phyloP scores from a whole-genome alignment of 1,140 invertebrate genomes.

The Homarus americanus region DNA sequence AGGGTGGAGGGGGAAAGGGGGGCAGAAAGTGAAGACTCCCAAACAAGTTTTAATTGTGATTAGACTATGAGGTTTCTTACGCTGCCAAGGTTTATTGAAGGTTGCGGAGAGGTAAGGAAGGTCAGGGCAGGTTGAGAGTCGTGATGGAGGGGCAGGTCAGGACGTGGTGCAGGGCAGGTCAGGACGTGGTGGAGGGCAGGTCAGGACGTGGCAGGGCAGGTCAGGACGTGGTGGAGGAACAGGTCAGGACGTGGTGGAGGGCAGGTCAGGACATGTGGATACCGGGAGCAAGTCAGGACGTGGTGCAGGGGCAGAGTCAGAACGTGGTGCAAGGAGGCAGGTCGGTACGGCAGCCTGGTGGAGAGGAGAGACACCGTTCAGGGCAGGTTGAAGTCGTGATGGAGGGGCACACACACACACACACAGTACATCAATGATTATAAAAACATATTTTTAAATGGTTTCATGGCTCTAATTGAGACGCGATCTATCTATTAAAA shows the following conservation, averaged over 20 bases:
- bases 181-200: not conserved
- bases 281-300: not conserved
- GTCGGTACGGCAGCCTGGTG: not conserved
- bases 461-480: too few relatives aligned
- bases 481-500: too few relatives aligned
- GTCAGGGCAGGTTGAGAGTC: not conserved
- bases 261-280: not conserved
- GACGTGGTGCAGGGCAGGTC: too few relatives aligned
- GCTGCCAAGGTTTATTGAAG: not conserved
- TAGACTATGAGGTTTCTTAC: not conserved
- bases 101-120: not conserved
- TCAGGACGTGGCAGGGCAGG: not conserved
- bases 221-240: not conserved
- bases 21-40: not conserved
- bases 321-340: not conserved
- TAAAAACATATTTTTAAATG: too few relatives aligned
- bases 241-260: not conserved
- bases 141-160: not conserved
- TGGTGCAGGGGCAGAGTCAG: not conserved
- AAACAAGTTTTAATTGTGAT: not conserved
- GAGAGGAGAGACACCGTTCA: not conserved
- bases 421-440: too few relatives aligned
- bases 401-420: not conserved
- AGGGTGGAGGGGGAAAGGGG: not conserved
- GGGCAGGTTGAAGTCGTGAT: not conserved